These are phyloP conservation scores for Cremastobaeus sp. DNA, from an alignment of 2,888 invertebrate genomes.

Conservation along the genomic window DNA sequence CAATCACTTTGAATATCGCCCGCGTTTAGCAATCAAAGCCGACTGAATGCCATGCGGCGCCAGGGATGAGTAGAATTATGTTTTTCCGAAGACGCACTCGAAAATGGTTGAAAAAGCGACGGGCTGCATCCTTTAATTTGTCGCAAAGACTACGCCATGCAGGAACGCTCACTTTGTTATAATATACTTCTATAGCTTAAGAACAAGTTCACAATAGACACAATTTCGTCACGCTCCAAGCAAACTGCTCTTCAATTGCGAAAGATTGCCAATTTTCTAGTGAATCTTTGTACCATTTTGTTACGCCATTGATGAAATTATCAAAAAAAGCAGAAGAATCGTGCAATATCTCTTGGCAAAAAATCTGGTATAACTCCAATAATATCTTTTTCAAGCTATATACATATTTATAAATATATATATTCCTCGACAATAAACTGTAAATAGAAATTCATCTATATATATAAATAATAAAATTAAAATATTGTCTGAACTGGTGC, in stretches of 20 bases:
- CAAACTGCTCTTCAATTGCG: constrained; percentile 45
- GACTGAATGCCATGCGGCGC: constrained; percentile 32
- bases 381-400: too few relatives aligned
- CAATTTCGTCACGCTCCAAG: constrained; percentile 55
- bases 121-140: constrained; percentile 60
- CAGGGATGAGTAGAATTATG: too few relatives aligned
- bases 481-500: too few relatives aligned
- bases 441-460: too few relatives aligned
- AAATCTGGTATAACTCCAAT: too few relatives aligned
- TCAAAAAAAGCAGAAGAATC: constrained; percentile 23
- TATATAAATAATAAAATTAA: too few relatives aligned
- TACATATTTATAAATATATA: too few relatives aligned
- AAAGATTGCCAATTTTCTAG: constrained; percentile 51
- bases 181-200: constrained; percentile 56
- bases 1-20: constrained; percentile 62
- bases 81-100: constrained; percentile 62
- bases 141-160: constrained; percentile 55
- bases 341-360: too few relatives aligned
- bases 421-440: too few relatives aligned
- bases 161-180: constrained; percentile 61
- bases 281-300: constrained; percentile 40
- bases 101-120: constrained; percentile 61
- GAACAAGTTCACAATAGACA: constrained; percentile 55
- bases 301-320: constrained; percentile 44
- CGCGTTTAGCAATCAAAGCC: constrained; percentile 64